These are phyloP conservation scores for Plectrocnemia conspersa DNA, from an alignment of 1,140 invertebrate genomes.

Conservation along the genomic window DNA sequence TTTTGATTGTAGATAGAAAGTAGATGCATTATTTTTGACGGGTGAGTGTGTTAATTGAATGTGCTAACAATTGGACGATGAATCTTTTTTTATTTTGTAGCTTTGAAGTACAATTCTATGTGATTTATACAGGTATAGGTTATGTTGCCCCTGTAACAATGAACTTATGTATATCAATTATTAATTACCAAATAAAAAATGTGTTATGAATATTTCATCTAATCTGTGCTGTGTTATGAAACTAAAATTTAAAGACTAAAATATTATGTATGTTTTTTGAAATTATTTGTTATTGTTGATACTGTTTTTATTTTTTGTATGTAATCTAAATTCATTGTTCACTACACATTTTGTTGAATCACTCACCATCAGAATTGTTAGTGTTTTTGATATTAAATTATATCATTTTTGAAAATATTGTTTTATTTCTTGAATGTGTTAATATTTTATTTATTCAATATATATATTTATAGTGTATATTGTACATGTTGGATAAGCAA, in stretches of 20 bases:
- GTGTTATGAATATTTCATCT: not conserved
- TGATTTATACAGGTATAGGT: not conserved
- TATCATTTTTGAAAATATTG: no score
- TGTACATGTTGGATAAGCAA: not conserved
- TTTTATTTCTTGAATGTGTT: no score
- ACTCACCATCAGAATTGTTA: conserved; percentile 35
- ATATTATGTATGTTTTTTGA: not conserved
- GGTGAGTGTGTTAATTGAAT: conserved; percentile 19
- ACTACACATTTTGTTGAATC: conserved; percentile 29
- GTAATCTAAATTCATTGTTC: conserved; percentile 21
- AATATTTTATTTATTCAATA: no score
- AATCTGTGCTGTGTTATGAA: not conserved
- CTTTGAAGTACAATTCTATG: not conserved
- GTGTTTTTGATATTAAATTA: conserved; percentile 33
- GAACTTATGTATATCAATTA: no score
- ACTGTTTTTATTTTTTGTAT: conserved; percentile 26
- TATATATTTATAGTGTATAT: no score
- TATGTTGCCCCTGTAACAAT: not conserved
- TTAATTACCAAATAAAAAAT: not conserved
- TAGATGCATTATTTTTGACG: conserved; percentile 19
- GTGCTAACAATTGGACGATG: not conserved
- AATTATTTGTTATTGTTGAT: conserved; percentile 25
- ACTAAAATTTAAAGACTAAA: not conserved
- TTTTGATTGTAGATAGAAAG: conserved; percentile 19
- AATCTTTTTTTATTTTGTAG: not conserved